phyloP scores from a whole-genome alignment of 30 jellyfish, hydroid and myxozoan species.

The Turritopsis rubra region DNA sequence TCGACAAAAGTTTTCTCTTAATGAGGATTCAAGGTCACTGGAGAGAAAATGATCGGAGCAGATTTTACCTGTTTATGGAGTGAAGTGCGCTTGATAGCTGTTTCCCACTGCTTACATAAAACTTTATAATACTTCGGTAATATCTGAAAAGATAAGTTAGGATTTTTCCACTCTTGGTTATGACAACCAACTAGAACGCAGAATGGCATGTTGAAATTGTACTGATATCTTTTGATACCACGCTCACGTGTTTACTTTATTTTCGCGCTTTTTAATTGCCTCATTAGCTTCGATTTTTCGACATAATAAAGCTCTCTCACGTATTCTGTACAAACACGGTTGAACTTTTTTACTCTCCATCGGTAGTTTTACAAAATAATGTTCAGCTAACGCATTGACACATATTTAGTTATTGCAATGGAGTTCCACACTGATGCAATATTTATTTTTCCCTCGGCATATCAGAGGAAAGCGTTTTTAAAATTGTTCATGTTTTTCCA shows the following conservation, averaged over 20 bases:
- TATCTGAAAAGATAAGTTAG: neutral
- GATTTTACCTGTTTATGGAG: neutral
- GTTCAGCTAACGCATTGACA: neutral
- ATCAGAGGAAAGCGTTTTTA: neutral
- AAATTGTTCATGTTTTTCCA: too few species aligned
- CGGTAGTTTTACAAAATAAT: neutral
- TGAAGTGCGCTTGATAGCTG: slow-evolving; percentile 3
- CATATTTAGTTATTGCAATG: neutral
- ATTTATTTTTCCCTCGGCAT: neutral
- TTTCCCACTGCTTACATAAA: slow-evolving; percentile 7
- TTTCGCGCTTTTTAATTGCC: slow-evolving; percentile 8
- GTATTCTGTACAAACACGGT: neutral
- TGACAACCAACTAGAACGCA: slow-evolving; percentile 3
- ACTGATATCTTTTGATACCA: neutral
- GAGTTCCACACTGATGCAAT: neutral
- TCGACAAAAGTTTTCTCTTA: neutral
- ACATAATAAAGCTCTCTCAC: neutral
- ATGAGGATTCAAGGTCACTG: neutral
- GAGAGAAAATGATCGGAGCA: neutral
- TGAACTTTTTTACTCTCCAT: neutral
- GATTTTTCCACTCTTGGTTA: neutral
- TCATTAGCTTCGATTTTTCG: neutral
- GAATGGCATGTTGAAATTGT: neutral
- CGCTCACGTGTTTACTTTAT: neutral
- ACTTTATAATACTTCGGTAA: neutral